phyloP scores from a whole-genome alignment of 1,140 invertebrate genomes.

The Venustaconcha ellipsiformis region DNA sequence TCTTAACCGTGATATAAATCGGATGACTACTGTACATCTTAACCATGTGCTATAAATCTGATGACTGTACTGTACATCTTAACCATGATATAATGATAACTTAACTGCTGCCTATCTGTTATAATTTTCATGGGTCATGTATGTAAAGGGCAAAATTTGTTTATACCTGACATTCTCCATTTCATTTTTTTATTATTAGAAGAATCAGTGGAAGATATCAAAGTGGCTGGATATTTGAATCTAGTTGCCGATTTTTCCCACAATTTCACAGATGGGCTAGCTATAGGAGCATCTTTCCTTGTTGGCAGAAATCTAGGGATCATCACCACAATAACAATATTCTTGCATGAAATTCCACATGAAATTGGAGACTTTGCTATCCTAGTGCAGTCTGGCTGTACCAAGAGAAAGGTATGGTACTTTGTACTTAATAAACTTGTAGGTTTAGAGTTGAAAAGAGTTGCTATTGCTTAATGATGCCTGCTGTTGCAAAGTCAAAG shows the following conservation, averaged over 20 bases:
- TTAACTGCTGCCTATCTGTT: too few species aligned
- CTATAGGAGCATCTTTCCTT: slow-evolving; percentile 96
- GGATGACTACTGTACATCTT: too few species aligned
- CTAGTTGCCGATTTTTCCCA: slow-evolving; percentile 95
- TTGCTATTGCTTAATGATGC: too few species aligned
- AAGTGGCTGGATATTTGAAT: slow-evolving; percentile 94
- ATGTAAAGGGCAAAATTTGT: too few species aligned
- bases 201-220: slow-evolving; percentile 74
- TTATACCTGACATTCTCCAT: too few species aligned
- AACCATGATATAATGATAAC: too few species aligned
- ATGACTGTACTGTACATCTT: too few species aligned
- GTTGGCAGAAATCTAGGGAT: slow-evolving; percentile 79
- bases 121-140: too few species aligned
- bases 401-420: slow-evolving; percentile 79
- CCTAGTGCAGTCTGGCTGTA: slow-evolving; percentile 92
- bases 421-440: background rate
- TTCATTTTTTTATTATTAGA: background rate
- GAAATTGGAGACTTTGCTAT: slow-evolving; percentile 99
- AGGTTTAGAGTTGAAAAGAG: too few species aligned
- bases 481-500: too few species aligned
- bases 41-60: too few species aligned
- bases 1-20: too few species aligned
- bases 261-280: slow-evolving; percentile 97
- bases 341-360: slow-evolving; percentile 97
- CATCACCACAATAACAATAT: slow-evolving; percentile 92